Percentiles rank a stretch among this genome's conserved stretches.
These are phyloP conservation scores for Gymnogyps californianus DNA, from an alignment of 2,113 vertebrate species.

Conservation along the genomic window DNA sequence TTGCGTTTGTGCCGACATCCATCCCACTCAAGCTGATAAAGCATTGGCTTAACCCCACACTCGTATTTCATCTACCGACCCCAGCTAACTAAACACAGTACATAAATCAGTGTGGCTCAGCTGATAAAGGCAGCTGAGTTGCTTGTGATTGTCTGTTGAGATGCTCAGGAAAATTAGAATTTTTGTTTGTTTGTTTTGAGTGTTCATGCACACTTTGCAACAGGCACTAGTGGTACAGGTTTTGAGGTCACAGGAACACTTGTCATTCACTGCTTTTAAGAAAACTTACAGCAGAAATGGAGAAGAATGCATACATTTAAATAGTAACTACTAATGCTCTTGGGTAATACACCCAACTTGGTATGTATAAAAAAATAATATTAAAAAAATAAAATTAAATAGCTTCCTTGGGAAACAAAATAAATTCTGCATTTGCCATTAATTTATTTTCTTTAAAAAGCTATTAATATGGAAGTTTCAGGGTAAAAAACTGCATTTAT, in stretches of 20 bases:
- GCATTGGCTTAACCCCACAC: background rate
- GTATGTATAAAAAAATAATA: background rate
- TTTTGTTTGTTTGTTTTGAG: background rate
- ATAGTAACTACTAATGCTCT: background rate
- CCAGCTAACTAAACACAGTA: background rate
- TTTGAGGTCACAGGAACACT: background rate
- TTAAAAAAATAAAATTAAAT: background rate
- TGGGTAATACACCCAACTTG: background rate
- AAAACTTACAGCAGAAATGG: background rate
- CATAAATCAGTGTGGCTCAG: background rate
- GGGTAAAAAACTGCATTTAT: background rate
- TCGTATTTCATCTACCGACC: background rate
- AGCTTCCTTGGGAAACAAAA: conserved; percentile 42
- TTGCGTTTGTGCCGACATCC: background rate
- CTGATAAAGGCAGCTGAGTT: background rate
- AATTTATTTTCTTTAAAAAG: background rate
- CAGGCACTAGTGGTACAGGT: background rate
- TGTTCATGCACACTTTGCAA: background rate
- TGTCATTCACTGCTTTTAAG: background rate
- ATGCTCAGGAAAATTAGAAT: background rate
- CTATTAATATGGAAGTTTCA: background rate
- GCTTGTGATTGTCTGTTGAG: background rate
- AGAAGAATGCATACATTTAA: background rate
- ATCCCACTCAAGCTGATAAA: background rate
- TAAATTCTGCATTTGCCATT: background rate